A percentile compares a stretch with the other conserved stretches of the same genome.
Evolutionary conservation across 2,797 vertebrate species (phyloP).

Genomic region (Tapirus indicus): DNA sequence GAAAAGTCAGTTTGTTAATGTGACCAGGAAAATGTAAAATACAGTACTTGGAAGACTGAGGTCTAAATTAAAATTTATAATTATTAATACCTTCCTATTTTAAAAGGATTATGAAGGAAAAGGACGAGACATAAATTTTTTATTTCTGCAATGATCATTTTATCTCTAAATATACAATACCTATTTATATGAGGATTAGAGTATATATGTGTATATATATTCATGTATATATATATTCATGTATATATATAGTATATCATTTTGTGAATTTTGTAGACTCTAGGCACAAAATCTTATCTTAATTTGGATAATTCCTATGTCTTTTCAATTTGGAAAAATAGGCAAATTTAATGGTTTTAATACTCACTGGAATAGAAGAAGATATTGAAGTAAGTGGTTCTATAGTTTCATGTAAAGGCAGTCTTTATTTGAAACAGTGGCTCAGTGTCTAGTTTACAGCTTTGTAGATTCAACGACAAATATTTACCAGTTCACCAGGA

Average conservation of each 20-base stretch:
- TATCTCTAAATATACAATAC: not conserved
- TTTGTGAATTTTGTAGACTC: not conserved
- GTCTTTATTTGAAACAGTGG: not conserved
- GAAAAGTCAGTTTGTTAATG: not conserved
- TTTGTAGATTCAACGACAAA: not conserved
- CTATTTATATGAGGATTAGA: not conserved
- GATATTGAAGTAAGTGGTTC: not conserved
- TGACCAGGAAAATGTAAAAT: not conserved
- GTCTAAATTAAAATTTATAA: slow-evolving; percentile 26
- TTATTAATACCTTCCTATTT: not conserved
- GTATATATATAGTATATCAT: not conserved
- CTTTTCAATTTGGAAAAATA: not conserved
- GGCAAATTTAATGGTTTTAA: not conserved
- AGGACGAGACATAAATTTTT: not conserved
- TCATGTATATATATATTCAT: not conserved
- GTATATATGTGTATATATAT: not conserved
- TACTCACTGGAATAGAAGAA: not conserved
- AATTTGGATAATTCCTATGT: not conserved
- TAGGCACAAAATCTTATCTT: not conserved
- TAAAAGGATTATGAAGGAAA: not conserved
- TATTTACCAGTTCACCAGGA: not conserved
- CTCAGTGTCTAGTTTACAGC: not conserved
- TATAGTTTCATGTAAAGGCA: not conserved
- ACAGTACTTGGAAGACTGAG: not conserved
- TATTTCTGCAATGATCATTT: not conserved